Base-by-base conservation (phyloP, 2,888 invertebrate species). In the Lasioglossum villosulum region DNA sequence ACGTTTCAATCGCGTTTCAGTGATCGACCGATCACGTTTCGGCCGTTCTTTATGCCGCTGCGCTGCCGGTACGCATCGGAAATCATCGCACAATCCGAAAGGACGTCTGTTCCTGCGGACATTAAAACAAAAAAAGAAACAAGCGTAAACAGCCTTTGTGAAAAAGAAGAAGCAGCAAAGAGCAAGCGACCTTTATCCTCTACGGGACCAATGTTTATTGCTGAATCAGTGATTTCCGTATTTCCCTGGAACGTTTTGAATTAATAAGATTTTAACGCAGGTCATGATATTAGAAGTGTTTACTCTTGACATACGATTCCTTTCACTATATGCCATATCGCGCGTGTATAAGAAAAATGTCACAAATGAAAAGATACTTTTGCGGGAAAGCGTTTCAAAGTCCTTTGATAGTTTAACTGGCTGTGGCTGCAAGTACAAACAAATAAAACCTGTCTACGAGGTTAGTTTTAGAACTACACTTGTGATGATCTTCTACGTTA, bases 1-100 rank as follows among this genome's bases (percentile, higher is more conserved):
- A 82, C 78, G 71, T 83, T 83, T 83, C 83, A 78, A 83, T 84
- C 75, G 45, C 14, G 42, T 63, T 63, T 63, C 63, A 63, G 5
- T 63, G 42, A 66, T 78, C 4, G 42, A 19, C 1, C 37, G 59
- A 39, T n/a, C 12, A 30, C 52, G 42, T 48, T 14, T 66, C 14
- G 12, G 23, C n/a, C n/a, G 23, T 19, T 48, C 34, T 30, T 34
- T 71, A 5, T 42, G 39, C 2, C 42, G 39, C n/a, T 37, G 34
- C 37, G 45, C 45, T 4, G 45, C 45, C 42, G 2, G 42, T n/a
- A 63, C 70, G 12, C 42, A n/a, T 70, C 39, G 42, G 10, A 72
- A 68, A 37, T 34, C 68, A 37, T 68, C 10, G 37, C 3, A 23
- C 37, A 34, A 37, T 23, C 34, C 10, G 12, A 37, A 34, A 68